A percentile compares a stretch with the other conserved stretches of the same genome.
Conservation (phyloP, 2,888 invertebrate genomes). For the Phoronis australis region DNA sequence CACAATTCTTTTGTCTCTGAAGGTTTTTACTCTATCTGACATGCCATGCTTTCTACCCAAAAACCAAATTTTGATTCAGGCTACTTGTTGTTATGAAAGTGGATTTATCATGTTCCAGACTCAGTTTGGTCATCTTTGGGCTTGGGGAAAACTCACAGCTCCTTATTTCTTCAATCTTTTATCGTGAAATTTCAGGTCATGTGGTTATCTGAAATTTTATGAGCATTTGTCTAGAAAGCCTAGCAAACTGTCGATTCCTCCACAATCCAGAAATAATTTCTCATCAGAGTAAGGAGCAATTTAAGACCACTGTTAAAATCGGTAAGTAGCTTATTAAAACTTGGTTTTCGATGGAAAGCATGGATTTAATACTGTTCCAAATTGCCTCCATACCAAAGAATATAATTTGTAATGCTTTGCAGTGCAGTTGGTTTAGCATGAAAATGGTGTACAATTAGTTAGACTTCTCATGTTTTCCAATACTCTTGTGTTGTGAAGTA, state of each 20-base stretch:
- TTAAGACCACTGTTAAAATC: not conserved
- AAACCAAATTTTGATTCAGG: not conserved
- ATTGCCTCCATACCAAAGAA: no score
- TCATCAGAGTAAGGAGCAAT: no score
- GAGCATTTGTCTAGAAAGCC: no score
- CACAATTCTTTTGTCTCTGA: not conserved
- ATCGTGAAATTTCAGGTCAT: not conserved
- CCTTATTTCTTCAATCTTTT: not conserved
- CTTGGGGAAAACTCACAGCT: not conserved
- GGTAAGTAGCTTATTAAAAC: not conserved
- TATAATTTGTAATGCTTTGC: no score
- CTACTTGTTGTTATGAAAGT: not conserved
- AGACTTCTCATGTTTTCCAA: no score
- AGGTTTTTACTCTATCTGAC: not conserved
- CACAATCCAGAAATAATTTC: no score
- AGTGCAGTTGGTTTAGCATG: no score
- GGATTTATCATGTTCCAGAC: not conserved
- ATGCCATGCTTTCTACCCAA: not conserved
- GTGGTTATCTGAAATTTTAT: not conserved
- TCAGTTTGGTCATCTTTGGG: not conserved
- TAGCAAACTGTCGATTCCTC: no score
- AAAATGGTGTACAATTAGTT: no score
- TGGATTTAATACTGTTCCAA: no score
- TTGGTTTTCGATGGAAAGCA: no score
- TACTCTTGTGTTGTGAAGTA: no score